phyloP scores from a whole-genome alignment of 1,140 invertebrate species.

The Drosophila ficusphila region DNA sequence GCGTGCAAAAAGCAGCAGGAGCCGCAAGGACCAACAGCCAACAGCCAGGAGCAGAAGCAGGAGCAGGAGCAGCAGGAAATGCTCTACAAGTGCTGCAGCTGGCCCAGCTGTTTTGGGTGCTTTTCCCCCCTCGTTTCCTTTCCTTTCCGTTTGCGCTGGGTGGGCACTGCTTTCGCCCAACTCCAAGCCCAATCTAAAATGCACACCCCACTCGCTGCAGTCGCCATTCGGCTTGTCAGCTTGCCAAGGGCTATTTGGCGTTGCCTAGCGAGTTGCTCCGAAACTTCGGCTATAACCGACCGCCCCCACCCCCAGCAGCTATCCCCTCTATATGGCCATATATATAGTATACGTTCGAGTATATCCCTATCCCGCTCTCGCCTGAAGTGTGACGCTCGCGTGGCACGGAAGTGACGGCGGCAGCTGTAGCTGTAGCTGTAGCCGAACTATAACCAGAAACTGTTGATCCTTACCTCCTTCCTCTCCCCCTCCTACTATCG shows the following conservation, averaged over 20 bases:
- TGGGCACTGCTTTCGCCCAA: conserved; percentile 2
- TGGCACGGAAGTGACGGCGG: conserved; percentile 76
- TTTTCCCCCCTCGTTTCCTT: conserved; percentile 3
- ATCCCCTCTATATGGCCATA: neutral
- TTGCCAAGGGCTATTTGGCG: conserved; percentile 71
- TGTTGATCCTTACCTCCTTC: conserved; percentile 68
- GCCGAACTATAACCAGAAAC: conserved; percentile 71
- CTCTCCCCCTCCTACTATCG: conserved; percentile 3
- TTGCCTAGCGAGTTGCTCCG: conserved; percentile 61
- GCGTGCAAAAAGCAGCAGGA: conserved; percentile 72
- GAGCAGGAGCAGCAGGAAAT: conserved; percentile 52
- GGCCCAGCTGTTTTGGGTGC: conserved; percentile 51
- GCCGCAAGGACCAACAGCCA: neutral
- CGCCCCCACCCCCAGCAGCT: neutral
- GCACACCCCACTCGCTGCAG: conserved; percentile 38
- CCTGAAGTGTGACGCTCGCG: conserved; percentile 78
- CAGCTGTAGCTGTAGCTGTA: conserved; percentile 79
- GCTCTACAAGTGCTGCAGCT: conserved; percentile 78
- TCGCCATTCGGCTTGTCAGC: conserved; percentile 50
- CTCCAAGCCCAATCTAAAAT: conserved; percentile 22
- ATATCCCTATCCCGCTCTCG: conserved; percentile 19
- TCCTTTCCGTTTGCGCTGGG: conserved; percentile 2
- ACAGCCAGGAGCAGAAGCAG: conserved; percentile 1
- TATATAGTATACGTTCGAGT: too few relatives aligned
- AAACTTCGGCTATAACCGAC: conserved; percentile 41